phyloP scores from a whole-genome alignment of 1,140 invertebrate species.

The Calliopsis andreniformis region DNA sequence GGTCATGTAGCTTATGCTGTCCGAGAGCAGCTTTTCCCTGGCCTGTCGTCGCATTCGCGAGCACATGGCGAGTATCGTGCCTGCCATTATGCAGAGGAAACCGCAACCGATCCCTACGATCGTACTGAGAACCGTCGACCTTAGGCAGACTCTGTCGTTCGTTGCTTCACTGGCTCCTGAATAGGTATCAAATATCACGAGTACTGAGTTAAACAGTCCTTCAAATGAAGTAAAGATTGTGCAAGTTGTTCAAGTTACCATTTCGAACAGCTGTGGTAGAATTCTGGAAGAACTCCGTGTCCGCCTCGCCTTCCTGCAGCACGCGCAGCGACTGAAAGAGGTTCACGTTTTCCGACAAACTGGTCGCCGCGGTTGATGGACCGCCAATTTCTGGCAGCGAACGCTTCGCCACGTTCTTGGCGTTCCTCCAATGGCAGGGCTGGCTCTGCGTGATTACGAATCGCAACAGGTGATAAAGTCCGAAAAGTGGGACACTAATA shows the following conservation, averaged over 20 bases:
- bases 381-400: conserved; percentile 80
- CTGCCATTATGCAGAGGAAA: conserved; percentile 86
- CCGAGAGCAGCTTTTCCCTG: conserved; percentile 80
- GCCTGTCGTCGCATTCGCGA: conserved; percentile 85
- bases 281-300: conserved; percentile 83
- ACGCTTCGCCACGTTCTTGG: conserved; percentile 88
- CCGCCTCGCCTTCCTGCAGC: conserved; percentile 91
- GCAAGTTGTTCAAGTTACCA: conserved; percentile 60
- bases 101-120: conserved; percentile 87
- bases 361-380: conserved; percentile 76
- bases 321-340: conserved; percentile 94
- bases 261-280: conserved; percentile 70
- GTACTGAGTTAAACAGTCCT: neutral
- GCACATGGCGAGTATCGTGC: conserved; percentile 87
- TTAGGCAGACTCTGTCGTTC: conserved; percentile 86
- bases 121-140: conserved; percentile 88
- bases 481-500: conserved; percentile 28
- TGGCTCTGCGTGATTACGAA: conserved; percentile 87
- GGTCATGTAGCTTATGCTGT: conserved; percentile 86
- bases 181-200: neutral
- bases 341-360: conserved; percentile 92
- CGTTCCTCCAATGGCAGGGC: conserved; percentile 95
- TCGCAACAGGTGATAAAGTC: conserved; percentile 16
- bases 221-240: conserved; percentile 28
- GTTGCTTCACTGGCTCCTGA: conserved; percentile 66